Evolutionary conservation across 1,140 invertebrate species (phyloP), one percentile per base, ranked within the genome.

Genomic region (Philotrypesis tridentata): DNA sequence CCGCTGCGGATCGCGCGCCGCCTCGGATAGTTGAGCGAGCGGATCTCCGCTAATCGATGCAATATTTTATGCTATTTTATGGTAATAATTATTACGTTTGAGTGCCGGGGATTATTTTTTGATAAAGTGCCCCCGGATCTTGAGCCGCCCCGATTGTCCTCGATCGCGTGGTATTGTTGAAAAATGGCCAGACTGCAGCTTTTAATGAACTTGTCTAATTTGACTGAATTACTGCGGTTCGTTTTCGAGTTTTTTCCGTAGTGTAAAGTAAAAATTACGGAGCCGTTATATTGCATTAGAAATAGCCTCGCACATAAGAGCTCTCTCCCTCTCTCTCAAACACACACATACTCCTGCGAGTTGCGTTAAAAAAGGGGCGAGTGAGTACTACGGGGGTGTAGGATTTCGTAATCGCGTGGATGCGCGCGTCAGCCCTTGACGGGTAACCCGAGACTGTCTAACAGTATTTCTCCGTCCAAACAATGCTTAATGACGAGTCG

Each of bases 401-500:
- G 27, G 3, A 70, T 81, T 75, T 68, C 68, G 43, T 68, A 63
- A 80, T 81, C 31, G 23, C 68, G 74, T 70, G 1, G 48, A 76
- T 21, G 72, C 23, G n/a, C 61, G 72, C 23, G 27, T 25, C 21
- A 65, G 33, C 63, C 6, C 61, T 48, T 21, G 55, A 7, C 37
- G 71, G 17, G 61, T 74, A 80, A 80, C 61, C 40, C 63, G 31
- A 80, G 31, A 74, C 37, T 25, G 21, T 65, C 78, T 65, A 33
- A 31, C 37, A 14, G 61, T 23, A 55, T 80, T 63, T 43, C 60
- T 73, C 7, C 2, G 14, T 9, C 7, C 21, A 5, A 37, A 43
- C 78, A 29, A 79, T 72, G 29, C 31, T 70, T 55, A 79, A 79
- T 79, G 55, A 79, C 33, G 33, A 29, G 23, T 72, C 31, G 33